Percentiles rank a stretch among this genome's conserved stretches.
These are phyloP conservation scores for Rosalia funebris DNA, from an alignment of 2,888 invertebrate genomes.

Conservation along the genomic window DNA sequence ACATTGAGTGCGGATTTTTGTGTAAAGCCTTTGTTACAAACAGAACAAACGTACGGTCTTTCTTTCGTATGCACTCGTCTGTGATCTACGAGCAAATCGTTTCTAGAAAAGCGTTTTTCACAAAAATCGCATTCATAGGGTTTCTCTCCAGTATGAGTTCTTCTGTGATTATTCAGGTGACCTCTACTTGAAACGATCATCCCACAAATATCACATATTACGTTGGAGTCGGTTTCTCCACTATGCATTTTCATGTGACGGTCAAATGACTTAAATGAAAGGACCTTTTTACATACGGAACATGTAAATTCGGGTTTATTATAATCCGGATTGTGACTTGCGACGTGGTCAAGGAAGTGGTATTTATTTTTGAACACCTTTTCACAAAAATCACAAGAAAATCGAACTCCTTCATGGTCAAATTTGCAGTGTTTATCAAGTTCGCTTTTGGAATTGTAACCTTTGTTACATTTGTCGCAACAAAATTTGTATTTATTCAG, in stretches of 20 bases:
- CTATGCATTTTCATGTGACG: constrained; percentile 36
- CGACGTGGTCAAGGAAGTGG: constrained; percentile 42
- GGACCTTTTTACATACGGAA: constrained; percentile 34
- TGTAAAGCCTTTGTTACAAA: constrained; percentile 43
- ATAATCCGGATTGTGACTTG: constrained; percentile 42
- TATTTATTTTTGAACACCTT: constrained; percentile 49
- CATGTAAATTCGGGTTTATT: constrained; percentile 38
- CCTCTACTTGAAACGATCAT: constrained; percentile 65
- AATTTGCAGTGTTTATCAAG: constrained; percentile 45
- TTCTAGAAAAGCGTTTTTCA: constrained; percentile 47
- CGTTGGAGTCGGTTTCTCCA: constrained; percentile 16
- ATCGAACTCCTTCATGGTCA: constrained; percentile 47
- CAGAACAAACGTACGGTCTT: constrained; percentile 35
- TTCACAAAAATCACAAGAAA: constrained; percentile 46
- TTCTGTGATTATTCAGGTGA: constrained; percentile 62
- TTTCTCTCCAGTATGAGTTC: constrained; percentile 52
- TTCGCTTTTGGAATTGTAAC: constrained; percentile 43
- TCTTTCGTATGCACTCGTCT: constrained; percentile 33
- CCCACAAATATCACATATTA: constrained; percentile 68
- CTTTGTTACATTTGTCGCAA: constrained; percentile 50
- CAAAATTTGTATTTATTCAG: constrained; percentile 62
- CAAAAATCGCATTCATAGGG: constrained; percentile 51
- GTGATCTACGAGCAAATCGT: constrained; percentile 50
- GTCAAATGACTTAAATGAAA: constrained; percentile 27
- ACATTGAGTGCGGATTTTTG: constrained; percentile 33